These are phyloP conservation scores for Microplitis demolitor DNA, from an alignment of 1,140 invertebrate genomes.

Conservation along the genomic window DNA sequence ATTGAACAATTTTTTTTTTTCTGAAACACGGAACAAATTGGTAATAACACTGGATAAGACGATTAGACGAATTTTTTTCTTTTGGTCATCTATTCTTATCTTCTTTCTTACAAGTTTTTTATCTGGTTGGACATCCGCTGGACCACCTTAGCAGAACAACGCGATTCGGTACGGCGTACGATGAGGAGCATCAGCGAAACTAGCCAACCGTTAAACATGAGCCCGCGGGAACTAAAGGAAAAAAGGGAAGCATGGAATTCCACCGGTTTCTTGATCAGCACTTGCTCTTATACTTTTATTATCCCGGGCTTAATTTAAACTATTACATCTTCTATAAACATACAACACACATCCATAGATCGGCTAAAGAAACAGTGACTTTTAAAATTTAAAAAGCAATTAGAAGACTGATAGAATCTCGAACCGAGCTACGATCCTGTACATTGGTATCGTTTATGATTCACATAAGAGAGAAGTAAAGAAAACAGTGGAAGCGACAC, in stretches of 20 bases:
- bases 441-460: no score
- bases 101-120: slow-evolving; percentile 1
- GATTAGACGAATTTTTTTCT: background rate
- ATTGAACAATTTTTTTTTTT: background rate
- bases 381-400: no score
- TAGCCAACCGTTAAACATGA: slow-evolving; percentile 22
- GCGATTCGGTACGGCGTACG: slow-evolving; percentile 24
- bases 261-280: slow-evolving; percentile 4
- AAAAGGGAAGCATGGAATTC: slow-evolving; percentile 8
- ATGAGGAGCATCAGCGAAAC: slow-evolving; percentile 1
- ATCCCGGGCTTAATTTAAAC: background rate
- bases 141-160: slow-evolving; percentile 19
- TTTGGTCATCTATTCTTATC: background rate
- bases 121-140: slow-evolving; percentile 9
- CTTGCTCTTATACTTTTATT: background rate
- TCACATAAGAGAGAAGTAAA: background rate
- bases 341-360: background rate
- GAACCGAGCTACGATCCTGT: no score
- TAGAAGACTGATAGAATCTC: no score
- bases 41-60: slow-evolving; percentile 23
- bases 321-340: slow-evolving; percentile 2
- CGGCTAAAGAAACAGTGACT: no score
- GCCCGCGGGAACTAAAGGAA: slow-evolving; percentile 5
- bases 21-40: slow-evolving; percentile 26
- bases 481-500: background rate